These are phyloP conservation scores for Coenonympha arcania DNA, from an alignment of 2,888 invertebrate species.

Conservation along the genomic window DNA sequence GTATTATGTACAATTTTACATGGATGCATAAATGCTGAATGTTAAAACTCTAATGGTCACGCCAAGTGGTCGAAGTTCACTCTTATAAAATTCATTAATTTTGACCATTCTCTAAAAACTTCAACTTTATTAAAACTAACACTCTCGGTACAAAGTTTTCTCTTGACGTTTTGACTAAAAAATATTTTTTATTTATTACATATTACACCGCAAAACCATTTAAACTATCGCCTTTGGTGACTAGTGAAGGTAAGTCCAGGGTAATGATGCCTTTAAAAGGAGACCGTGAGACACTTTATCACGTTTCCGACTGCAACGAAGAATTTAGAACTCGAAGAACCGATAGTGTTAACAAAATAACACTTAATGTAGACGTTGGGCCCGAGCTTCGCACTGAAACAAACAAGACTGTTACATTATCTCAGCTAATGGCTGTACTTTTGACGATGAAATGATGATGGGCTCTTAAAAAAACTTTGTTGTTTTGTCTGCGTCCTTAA, in stretches of 20 bases:
- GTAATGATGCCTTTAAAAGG: conserved; percentile 12
- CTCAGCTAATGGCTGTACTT: conserved; percentile 29
- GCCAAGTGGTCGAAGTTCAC: too few species aligned
- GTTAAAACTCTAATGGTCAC: neutral
- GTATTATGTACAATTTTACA: neutral
- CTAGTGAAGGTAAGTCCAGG: conserved; percentile 9
- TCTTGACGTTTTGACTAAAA: too few species aligned
- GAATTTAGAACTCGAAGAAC: conserved; percentile 49
- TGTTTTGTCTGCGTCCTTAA: conserved; percentile 19
- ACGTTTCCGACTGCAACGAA: conserved; percentile 61
- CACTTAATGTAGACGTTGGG: conserved; percentile 48
- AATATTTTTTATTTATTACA: too few species aligned
- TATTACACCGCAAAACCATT: conserved; percentile 14
- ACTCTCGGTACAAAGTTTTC: too few species aligned
- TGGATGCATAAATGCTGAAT: too few species aligned
- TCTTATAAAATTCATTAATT: too few species aligned
- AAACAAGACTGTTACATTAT: conserved; percentile 43
- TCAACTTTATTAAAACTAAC: too few species aligned
- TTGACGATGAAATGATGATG: conserved; percentile 26
- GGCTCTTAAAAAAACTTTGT: conserved; percentile 25
- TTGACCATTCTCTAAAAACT: too few species aligned
- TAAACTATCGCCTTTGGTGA: conserved; percentile 19
- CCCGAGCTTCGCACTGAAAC: conserved; percentile 66
- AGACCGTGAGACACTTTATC: conserved; percentile 60
- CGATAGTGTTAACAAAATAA: conserved; percentile 62